A percentile compares a stretch with the other conserved stretches of the same genome.
These are phyloP conservation scores for Paraplagusia blochii DNA, from an alignment of 2,113 vertebrate genomes.

Conservation along the genomic window DNA sequence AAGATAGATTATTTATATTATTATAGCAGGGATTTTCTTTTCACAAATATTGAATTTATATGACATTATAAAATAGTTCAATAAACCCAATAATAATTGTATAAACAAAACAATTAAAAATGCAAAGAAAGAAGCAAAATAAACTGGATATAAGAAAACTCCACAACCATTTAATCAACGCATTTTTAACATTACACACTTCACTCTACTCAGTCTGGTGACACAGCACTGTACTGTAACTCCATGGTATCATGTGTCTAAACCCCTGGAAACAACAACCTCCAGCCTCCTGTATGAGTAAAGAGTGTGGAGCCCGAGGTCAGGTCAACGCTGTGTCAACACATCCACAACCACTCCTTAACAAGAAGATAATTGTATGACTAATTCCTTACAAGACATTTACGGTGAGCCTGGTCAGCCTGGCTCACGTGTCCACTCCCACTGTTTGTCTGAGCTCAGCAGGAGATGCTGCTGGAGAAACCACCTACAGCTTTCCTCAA, in stretches of 20 bases:
- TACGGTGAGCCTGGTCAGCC: conserved; percentile 1
- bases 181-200: no score
- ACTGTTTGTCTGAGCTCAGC: not conserved
- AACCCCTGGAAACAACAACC: not conserved
- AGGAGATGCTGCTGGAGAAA: conserved; percentile 1
- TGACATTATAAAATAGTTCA: no score
- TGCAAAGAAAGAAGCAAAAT: no score
- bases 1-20: no score
- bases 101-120: no score
- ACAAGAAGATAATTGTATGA: conserved; percentile 4
- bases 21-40: no score
- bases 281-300: not conserved
- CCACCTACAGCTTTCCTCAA: not conserved
- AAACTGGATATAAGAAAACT: no score
- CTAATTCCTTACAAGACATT: not conserved
- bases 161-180: no score
- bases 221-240: not conserved
- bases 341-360: conserved; percentile 3
- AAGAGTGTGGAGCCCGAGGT: not conserved
- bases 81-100: no score
- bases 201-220: no score
- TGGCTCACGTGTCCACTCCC: not conserved
- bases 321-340: conserved; percentile 1
- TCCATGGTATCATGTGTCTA: not conserved
- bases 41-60: no score